Evolutionary conservation across 2,113 vertebrate genomes (phyloP).

Genomic region (Lepus americanus): DNA sequence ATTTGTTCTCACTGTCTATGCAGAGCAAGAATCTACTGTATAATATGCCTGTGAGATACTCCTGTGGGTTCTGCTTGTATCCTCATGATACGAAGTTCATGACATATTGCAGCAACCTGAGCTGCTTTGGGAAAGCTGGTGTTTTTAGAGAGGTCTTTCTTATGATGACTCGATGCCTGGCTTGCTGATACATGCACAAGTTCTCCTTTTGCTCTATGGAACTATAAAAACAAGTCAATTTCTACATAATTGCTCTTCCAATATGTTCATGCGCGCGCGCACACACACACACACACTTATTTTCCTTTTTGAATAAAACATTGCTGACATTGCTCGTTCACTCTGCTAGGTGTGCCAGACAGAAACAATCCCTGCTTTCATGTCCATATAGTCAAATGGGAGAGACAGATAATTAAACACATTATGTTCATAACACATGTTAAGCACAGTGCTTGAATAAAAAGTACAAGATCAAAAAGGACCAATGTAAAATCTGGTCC

Average conservation of each 20-base stretch:
- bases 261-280: neutral
- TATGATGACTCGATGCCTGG: neutral
- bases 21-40: neutral
- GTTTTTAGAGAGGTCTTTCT: neutral
- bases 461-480: constrained; percentile 58
- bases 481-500: neutral
- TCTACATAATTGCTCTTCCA: constrained; percentile 2
- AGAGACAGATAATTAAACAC: constrained; percentile 65
- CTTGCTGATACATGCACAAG: neutral
- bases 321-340: neutral
- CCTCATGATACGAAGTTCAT: neutral
- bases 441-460: neutral
- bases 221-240: neutral
- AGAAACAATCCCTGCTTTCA: constrained; percentile 17
- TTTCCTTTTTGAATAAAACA: constrained; percentile 17
- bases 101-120: neutral
- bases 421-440: constrained; percentile 17
- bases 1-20: neutral
- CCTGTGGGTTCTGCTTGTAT: neutral
- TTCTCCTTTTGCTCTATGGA: neutral
- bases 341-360: neutral
- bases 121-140: neutral
- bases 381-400: constrained; percentile 2
- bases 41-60: neutral
- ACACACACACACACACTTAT: neutral